These are phyloP conservation scores for Pogonophryne albipinna DNA, from an alignment of 2,797 vertebrate genomes.

Conservation along the genomic window DNA sequence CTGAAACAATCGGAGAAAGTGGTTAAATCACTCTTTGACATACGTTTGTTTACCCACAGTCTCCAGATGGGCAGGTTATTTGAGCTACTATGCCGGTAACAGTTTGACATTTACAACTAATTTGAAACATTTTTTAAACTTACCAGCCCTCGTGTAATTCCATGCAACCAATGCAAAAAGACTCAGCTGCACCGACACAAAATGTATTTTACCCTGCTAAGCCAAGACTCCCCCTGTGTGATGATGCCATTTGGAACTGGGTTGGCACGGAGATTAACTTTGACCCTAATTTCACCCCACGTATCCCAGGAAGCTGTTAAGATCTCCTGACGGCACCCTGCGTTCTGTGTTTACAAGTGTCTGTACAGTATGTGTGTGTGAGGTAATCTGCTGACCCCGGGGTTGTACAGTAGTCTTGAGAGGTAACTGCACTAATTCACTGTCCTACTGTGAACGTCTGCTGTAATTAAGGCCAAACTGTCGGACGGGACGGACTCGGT, in stretches of 20 bases:
- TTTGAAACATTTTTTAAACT: no score
- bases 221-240: constrained; percentile 22
- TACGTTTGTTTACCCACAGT: no score
- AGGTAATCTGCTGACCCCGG: constrained; percentile 90
- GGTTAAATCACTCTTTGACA: no score
- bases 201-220: constrained; percentile 24
- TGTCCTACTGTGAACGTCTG: constrained; percentile 91
- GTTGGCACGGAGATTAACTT: constrained; percentile 46
- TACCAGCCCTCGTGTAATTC: no score
- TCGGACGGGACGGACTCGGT: constrained; percentile 44
- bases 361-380: constrained; percentile 45
- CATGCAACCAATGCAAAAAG: constrained; percentile 1
- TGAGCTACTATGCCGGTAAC: no score
- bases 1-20: no score
- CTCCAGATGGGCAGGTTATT: no score
- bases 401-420: constrained; percentile 77
- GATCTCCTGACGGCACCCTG: constrained; percentile 63
- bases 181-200: constrained; percentile 27
- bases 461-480: constrained; percentile 94
- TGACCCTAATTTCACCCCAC: constrained; percentile 68
- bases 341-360: constrained; percentile 39
- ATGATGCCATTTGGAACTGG: constrained; percentile 22
- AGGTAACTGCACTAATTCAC: constrained; percentile 94
- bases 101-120: no score
- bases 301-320: constrained; percentile 61